Evolutionary conservation across 2,797 vertebrate species (phyloP).

Genomic region (Enteromius trimaculatus): DNA sequence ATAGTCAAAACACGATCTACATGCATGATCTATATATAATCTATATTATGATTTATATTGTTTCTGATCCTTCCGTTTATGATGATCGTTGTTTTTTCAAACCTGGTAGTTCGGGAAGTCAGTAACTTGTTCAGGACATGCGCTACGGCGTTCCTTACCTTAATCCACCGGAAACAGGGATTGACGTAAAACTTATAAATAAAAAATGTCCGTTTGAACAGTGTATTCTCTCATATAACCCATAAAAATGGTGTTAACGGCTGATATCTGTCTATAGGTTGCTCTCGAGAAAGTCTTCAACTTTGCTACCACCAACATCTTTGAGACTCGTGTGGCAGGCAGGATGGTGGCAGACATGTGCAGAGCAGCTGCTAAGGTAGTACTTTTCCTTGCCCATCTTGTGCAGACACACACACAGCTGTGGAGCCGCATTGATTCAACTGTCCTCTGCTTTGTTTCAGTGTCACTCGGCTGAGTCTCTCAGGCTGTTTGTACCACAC

Average conservation of each 20-base stretch:
- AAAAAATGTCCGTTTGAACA: background rate
- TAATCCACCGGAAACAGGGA: too few species aligned
- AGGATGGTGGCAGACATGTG: constrained; percentile 98
- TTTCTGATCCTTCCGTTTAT: too few species aligned
- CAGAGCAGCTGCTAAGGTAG: constrained; percentile 93
- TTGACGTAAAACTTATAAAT: background rate
- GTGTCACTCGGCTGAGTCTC: constrained; percentile 93
- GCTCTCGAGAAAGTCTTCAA: constrained; percentile 93
- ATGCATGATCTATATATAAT: too few species aligned
- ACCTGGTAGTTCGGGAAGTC: too few species aligned
- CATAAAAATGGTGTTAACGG: background rate
- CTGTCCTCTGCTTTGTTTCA: constrained; percentile 61
- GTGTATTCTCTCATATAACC: background rate
- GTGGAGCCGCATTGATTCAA: background rate
- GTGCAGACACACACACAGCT: background rate
- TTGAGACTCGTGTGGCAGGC: constrained; percentile 96
- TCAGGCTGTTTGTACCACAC: constrained; percentile 93
- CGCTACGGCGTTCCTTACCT: too few species aligned
- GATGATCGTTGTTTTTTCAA: too few species aligned
- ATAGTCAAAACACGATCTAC: too few species aligned
- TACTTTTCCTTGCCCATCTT: constrained; percentile 9
- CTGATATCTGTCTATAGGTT: constrained; percentile 73
- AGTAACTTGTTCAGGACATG: too few species aligned
- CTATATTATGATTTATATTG: too few species aligned
- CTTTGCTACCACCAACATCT: constrained; percentile 94